These are phyloP conservation scores for Mormyrus proboscirostris DNA, from an alignment of 2,797 vertebrate genomes.

Conservation along the genomic window DNA sequence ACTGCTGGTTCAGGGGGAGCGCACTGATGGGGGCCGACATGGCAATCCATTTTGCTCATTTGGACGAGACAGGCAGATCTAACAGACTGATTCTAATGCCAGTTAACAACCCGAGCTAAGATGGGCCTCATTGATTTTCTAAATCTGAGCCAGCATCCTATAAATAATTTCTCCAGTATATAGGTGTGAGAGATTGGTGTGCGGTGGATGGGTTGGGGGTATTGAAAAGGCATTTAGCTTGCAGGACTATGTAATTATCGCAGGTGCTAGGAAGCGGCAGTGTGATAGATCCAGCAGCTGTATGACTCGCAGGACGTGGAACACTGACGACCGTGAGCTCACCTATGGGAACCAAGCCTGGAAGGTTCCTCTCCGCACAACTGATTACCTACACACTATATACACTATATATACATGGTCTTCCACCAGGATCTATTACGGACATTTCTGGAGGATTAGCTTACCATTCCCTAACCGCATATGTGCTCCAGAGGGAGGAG, in stretches of 20 bases:
- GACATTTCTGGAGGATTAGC: not conserved
- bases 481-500: not conserved
- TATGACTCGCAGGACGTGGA: not conserved
- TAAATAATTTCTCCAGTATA: conserved; percentile 22
- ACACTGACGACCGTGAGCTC: not conserved
- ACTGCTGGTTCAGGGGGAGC: not conserved
- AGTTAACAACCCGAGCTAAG: conserved; percentile 4
- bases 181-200: not conserved
- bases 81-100: conserved; percentile 15
- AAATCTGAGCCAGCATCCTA: conserved; percentile 3
- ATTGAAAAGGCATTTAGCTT: conserved; percentile 15
- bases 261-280: not conserved
- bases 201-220: not conserved
- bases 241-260: conserved; percentile 9
- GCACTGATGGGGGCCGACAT: conserved; percentile 11
- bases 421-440: not conserved
- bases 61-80: conserved; percentile 17
- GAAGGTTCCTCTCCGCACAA: conserved; percentile 25
- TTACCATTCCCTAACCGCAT: not conserved
- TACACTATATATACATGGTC: not conserved
- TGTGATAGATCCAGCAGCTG: not conserved
- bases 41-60: conserved; percentile 7
- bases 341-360: conserved; percentile 21
- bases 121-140: conserved; percentile 21
- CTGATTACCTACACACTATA: not conserved